Percentiles rank a stretch among this genome's conserved stretches.
Conservation (phyloP, 2,888 invertebrate genomes). For the Cryptocephalus primarius region DNA sequence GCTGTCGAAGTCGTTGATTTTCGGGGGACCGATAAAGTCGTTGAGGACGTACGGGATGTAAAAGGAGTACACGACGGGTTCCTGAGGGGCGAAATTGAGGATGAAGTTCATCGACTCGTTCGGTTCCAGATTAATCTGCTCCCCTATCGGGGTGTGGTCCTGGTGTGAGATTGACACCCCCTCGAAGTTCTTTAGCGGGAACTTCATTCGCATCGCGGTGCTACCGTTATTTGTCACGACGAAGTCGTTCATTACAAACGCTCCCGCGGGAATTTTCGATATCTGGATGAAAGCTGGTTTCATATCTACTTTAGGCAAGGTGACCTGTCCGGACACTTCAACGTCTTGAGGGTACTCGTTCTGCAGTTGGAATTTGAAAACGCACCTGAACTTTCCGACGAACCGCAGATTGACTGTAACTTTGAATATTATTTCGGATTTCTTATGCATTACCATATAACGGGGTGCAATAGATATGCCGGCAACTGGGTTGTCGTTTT, state of each 20-base stretch:
- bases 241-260: constrained; percentile 25
- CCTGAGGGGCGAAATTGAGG: constrained; percentile 35
- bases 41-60: constrained; percentile 49
- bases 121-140: constrained; percentile 20
- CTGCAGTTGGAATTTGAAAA: constrained; percentile 11
- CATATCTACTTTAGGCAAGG: constrained; percentile 42
- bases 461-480: constrained; percentile 20
- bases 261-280: constrained; percentile 32
- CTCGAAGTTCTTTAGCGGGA: constrained; percentile 28
- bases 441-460: constrained; percentile 16
- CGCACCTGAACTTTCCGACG: constrained; percentile 13
- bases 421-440: constrained; percentile 18
- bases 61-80: constrained; percentile 43
- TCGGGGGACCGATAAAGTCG: constrained; percentile 45
- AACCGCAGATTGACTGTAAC: constrained; percentile 15
- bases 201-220: constrained; percentile 21
- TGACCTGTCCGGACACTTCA: constrained; percentile 39
- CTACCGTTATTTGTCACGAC: constrained; percentile 26
- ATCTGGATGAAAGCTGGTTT: constrained; percentile 42
- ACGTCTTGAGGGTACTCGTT: constrained; percentile 33
- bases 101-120: constrained; percentile 25
- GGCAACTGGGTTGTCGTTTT: constrained; percentile 12
- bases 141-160: constrained; percentile 11
- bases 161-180: constrained; percentile 28
- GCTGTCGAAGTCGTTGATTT: constrained; percentile 14